phyloP scores from a whole-genome alignment of 1,140 invertebrate genomes.

The Panulirus ornatus region DNA sequence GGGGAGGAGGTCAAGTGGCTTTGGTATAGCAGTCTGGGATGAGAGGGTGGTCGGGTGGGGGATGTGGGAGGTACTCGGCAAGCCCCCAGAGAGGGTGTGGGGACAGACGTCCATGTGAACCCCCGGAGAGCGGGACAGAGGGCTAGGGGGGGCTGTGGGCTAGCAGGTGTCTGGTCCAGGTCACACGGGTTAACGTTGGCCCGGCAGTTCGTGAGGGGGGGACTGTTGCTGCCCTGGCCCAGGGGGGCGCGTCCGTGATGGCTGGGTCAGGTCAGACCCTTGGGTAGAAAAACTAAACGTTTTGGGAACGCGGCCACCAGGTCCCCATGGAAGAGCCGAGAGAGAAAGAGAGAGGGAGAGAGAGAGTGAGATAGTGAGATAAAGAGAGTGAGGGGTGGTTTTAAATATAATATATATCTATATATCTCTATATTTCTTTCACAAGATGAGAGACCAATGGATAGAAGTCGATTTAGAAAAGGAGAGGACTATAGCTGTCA shows the following conservation, averaged over 20 bases:
- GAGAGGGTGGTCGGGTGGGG: neutral
- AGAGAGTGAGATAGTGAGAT: no score
- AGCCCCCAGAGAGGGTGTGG: slow-evolving; percentile 16
- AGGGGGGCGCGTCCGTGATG: neutral
- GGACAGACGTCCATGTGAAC: slow-evolving; percentile 31
- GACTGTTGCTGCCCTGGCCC: neutral
- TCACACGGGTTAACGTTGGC: neutral
- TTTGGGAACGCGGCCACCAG: slow-evolving; percentile 30
- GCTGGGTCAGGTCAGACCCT: neutral
- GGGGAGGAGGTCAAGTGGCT: slow-evolving; percentile 13
- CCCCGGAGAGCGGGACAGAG: neutral
- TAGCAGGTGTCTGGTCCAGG: slow-evolving; percentile 2
- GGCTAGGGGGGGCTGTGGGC: neutral
- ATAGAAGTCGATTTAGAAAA: slow-evolving; percentile 54
- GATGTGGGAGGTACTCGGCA: no score
- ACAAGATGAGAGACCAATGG: slow-evolving; percentile 48
- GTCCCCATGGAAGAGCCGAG: slow-evolving; percentile 37
- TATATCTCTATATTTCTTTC: slow-evolving; percentile 53
- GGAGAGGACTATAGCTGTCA: slow-evolving; percentile 2
- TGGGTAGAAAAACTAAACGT: slow-evolving; percentile 51
- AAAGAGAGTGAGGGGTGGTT: no score
- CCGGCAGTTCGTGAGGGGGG: neutral
- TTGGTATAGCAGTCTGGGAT: neutral
- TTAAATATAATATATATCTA: slow-evolving; percentile 40
- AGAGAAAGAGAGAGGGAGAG: neutral